Conservation (phyloP, 37 sponge, comb jelly and placozoan genomes). For the Spongilla lacustris region DNA sequence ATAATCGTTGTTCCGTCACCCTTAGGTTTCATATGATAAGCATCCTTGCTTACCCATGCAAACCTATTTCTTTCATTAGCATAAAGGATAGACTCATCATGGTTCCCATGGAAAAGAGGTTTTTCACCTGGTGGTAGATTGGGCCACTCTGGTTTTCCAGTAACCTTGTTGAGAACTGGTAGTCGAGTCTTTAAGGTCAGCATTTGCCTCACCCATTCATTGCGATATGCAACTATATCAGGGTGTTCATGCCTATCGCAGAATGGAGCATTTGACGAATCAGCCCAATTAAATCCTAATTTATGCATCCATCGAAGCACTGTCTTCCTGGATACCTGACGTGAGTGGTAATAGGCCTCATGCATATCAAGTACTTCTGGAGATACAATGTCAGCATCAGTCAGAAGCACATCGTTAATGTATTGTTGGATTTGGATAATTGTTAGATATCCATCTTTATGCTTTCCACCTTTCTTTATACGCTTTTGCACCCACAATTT, state of each 20-base stretch:
- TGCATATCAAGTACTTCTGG: neutral
- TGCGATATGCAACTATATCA: neutral
- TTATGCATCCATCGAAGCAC: neutral
- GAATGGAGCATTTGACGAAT: slow-evolving; percentile 1
- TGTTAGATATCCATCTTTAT: no score
- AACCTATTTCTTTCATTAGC: neutral
- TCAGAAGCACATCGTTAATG: neutral
- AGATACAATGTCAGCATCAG: neutral
- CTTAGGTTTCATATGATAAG: neutral
- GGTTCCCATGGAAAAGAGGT: neutral
- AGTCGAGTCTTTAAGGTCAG: neutral
- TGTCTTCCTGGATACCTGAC: neutral
- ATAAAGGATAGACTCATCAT: neutral
- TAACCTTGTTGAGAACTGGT: neutral
- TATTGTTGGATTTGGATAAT: neutral
- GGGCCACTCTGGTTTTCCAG: slow-evolving; percentile 1
- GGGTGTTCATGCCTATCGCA: neutral
- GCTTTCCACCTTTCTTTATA: no score
- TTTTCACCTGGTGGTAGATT: slow-evolving; percentile 1
- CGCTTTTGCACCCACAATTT: no score
- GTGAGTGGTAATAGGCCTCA: slow-evolving; percentile 1
- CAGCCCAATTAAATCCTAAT: slow-evolving; percentile 1
- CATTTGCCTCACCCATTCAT: slow-evolving; percentile 1
- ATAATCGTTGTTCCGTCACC: neutral
- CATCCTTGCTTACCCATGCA: neutral